Evolutionary conservation across 2,797 vertebrate genomes (phyloP).

Genomic region (Sebastes flavidus): DNA sequence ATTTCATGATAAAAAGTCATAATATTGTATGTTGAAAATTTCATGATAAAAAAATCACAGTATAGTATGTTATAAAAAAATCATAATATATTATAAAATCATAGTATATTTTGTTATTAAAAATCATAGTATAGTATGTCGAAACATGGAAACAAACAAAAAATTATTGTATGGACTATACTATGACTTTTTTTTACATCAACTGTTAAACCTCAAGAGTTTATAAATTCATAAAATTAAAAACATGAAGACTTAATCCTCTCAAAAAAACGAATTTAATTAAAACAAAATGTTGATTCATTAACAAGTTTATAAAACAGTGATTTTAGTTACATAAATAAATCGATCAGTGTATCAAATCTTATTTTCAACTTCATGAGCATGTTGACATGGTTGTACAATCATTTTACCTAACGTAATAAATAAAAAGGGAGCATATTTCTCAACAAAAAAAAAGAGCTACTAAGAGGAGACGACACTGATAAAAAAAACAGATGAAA

Average conservation of each 20-base stretch:
- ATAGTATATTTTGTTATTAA: no score
- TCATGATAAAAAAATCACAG: no score
- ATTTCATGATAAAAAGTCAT: no score
- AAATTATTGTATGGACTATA: no score
- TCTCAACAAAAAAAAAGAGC: slow-evolving; percentile 83
- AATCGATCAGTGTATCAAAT: slow-evolving; percentile 99
- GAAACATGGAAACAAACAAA: no score
- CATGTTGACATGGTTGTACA: slow-evolving; percentile 96
- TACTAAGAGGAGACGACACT: slow-evolving; percentile 92
- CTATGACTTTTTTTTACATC: no score
- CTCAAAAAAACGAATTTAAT: slow-evolving; percentile 94
- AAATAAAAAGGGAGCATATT: slow-evolving; percentile 93
- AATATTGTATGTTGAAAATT: no score
- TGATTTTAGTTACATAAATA: slow-evolving; percentile 99
- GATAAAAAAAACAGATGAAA: slow-evolving; percentile 80
- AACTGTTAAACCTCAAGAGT: background rate
- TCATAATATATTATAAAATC: no score
- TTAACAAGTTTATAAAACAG: slow-evolving; percentile 99
- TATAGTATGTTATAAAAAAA: no score
- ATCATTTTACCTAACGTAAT: slow-evolving; percentile 94
- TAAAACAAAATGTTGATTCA: slow-evolving; percentile 96
- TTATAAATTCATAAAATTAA: background rate
- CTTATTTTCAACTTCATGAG: slow-evolving; percentile 98
- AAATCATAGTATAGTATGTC: no score
- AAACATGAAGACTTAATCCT: slow-evolving; percentile 43